These are phyloP conservation scores for Trichoplax adhaerens DNA, from an alignment of 37 sponge, comb jelly and placozoan species.

Conservation along the genomic window DNA sequence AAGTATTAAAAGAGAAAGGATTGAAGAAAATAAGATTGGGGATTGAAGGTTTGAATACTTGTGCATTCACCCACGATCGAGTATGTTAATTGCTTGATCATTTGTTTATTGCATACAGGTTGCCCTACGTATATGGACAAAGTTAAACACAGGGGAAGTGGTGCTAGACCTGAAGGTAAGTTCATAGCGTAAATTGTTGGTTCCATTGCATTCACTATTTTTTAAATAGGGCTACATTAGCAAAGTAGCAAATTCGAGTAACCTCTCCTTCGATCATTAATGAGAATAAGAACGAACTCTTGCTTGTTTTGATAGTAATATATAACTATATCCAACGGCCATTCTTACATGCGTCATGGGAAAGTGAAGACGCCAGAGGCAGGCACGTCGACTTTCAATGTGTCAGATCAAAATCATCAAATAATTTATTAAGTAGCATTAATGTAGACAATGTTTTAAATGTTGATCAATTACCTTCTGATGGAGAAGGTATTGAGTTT, in stretches of 20 bases:
- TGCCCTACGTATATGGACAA: constrained; percentile 92
- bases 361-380: constrained; percentile 83
- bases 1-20: constrained; percentile 69
- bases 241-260: no score
- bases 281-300: no score
- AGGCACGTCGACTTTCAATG: constrained; percentile 94
- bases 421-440: no score
- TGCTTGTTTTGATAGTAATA: constrained; percentile 17
- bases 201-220: no score
- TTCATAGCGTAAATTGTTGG: no score
- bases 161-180: constrained; percentile 57
- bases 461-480: no score
- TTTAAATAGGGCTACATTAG: no score
- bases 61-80: neutral
- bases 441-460: no score
- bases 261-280: no score
- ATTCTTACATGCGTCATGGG: constrained; percentile 79
- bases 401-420: constrained; percentile 50
- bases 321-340: constrained; percentile 96
- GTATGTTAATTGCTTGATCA: neutral
- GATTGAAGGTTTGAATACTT: constrained; percentile 55
- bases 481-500: no score
- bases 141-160: constrained; percentile 37
- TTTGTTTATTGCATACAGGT: constrained; percentile 24
- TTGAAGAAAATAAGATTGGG: constrained; percentile 90